Percentiles rank a stretch among this genome's conserved stretches.
phyloP scores from a whole-genome alignment of 64 coral and sea anemone genomes.

The Dendrophyllia cribrosa region DNA sequence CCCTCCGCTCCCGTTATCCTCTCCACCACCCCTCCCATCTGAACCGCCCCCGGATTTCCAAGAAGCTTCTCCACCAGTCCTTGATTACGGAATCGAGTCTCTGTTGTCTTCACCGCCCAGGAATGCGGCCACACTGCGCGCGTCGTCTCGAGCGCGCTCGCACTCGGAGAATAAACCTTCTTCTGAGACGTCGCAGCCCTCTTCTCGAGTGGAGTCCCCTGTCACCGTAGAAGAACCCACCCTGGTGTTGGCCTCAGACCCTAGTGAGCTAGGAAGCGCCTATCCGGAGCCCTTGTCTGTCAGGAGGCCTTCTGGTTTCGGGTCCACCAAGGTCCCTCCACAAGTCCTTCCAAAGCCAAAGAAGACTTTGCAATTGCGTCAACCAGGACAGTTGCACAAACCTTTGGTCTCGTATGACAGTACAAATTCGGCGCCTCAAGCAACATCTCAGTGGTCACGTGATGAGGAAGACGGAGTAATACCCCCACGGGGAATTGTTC shows the following conservation, averaged over 20 bases:
- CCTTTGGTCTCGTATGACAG: neutral
- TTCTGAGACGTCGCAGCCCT: slow-evolving; percentile 11
- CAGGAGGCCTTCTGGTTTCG: neutral
- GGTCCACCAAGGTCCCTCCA: slow-evolving; percentile 54
- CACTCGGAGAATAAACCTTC: slow-evolving; percentile 7
- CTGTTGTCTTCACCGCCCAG: slow-evolving; percentile 72
- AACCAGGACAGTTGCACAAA: slow-evolving; percentile 23
- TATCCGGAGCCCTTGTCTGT: neutral
- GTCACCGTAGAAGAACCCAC: slow-evolving; percentile 11
- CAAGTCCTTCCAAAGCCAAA: slow-evolving; percentile 81
- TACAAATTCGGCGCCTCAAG: neutral
- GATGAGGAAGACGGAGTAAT: slow-evolving; percentile 61
- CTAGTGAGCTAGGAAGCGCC: neutral
- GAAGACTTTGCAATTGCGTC: slow-evolving; percentile 32
- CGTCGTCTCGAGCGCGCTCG: slow-evolving; percentile 49
- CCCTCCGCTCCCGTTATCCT: slow-evolving; percentile 70
- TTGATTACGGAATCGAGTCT: slow-evolving; percentile 46
- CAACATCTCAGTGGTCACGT: slow-evolving; percentile 21
- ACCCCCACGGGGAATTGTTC: slow-evolving; percentile 82
- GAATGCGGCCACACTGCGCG: slow-evolving; percentile 56
- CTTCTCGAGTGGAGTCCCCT: slow-evolving; percentile 21
- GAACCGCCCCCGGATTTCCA: slow-evolving; percentile 66
- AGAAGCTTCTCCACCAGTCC: slow-evolving; percentile 9
- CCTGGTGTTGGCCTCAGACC: slow-evolving; percentile 19
- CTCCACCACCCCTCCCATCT: slow-evolving; percentile 74